Conservation (phyloP, 2,797 vertebrate species). For the Molossus alvarezi region DNA sequence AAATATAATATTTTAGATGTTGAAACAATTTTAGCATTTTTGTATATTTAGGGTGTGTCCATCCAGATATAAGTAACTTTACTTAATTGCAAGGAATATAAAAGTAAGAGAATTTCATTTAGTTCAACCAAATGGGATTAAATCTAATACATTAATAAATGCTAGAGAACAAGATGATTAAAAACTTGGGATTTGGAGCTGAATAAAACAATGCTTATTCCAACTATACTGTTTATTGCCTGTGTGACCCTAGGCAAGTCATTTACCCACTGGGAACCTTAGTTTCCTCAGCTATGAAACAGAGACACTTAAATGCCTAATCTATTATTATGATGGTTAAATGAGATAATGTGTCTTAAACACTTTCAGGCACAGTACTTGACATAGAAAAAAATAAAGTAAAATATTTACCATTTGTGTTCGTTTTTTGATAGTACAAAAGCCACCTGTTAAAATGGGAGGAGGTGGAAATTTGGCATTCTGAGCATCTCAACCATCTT, state of each 20-base stretch:
- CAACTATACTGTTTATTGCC: not conserved
- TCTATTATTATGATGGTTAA: not conserved
- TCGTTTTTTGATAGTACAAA: not conserved
- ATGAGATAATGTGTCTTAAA: not conserved
- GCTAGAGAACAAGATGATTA: not conserved
- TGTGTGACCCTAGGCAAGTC: not conserved
- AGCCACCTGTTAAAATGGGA: not conserved
- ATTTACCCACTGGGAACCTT: not conserved
- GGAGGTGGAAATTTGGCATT: not conserved
- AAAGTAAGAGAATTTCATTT: conserved; percentile 10
- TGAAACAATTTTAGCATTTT: not conserved
- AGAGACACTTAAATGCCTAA: not conserved
- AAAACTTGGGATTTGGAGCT: not conserved
- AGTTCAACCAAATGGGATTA: conserved; percentile 1
- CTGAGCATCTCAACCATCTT: not conserved
- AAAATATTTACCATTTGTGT: not conserved
- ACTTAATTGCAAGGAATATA: not conserved
- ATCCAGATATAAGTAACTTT: not conserved
- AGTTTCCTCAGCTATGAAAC: not conserved
- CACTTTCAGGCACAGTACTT: not conserved
- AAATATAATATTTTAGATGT: not conserved
- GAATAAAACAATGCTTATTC: not conserved
- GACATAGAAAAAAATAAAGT: not conserved
- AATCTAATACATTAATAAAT: not conserved
- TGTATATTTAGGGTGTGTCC: not conserved